Conservation (phyloP, 2,888 invertebrate species). For the Trisateles emortualis region DNA sequence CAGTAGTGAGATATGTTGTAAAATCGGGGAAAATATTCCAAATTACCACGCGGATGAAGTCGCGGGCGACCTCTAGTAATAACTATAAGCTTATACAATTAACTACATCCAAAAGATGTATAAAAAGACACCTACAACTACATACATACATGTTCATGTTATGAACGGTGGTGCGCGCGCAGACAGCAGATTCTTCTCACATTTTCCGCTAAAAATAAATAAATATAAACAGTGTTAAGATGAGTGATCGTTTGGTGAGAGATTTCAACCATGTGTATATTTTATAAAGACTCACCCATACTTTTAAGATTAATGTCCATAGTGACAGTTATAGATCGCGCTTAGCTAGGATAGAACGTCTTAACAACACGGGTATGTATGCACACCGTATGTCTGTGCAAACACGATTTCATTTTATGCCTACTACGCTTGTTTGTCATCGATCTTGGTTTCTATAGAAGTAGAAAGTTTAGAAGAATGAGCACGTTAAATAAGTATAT, state of each 20-base stretch:
- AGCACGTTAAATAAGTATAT: too few relatives aligned
- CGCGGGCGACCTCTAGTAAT: too few relatives aligned
- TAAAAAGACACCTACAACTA: conserved; percentile 2
- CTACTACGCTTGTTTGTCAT: not conserved
- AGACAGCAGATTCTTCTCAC: conserved; percentile 1
- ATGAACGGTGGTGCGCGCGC: not conserved
- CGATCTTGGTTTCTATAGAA: too few relatives aligned
- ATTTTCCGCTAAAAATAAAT: conserved; percentile 1
- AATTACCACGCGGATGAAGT: too few relatives aligned
- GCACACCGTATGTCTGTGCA: not conserved
- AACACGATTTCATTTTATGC: not conserved
- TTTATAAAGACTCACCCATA: conserved; percentile 1
- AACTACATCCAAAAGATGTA: not conserved
- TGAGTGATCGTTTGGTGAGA: conserved; percentile 14
- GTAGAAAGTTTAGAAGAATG: too few relatives aligned
- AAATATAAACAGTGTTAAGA: conserved; percentile 12
- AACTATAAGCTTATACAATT: too few relatives aligned
- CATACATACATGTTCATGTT: not conserved
- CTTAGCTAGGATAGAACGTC: not conserved
- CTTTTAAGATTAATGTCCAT: conserved; percentile 6
- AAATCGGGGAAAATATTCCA: too few relatives aligned
- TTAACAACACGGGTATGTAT: not conserved
- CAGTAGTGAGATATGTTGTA: too few relatives aligned
- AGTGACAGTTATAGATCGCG: conserved; percentile 12
- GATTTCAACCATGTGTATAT: conserved; percentile 3